phyloP scores from a whole-genome alignment of 2,888 invertebrate genomes.

The Labia minor region DNA sequence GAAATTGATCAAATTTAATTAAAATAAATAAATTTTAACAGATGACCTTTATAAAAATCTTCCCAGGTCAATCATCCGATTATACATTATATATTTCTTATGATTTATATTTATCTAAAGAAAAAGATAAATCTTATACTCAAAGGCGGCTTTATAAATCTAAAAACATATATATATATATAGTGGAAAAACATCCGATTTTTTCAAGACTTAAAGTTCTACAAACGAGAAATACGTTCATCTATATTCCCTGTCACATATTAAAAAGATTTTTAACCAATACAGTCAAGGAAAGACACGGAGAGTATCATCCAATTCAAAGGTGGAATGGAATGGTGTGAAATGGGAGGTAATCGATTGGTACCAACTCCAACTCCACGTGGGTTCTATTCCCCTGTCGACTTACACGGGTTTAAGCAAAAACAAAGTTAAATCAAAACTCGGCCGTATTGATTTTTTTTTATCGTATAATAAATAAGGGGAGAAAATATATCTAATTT shows the following conservation, averaged over 20 bases:
- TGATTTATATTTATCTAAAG: neutral
- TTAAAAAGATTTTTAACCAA: neutral
- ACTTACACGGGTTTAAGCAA: neutral
- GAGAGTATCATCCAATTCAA: neutral
- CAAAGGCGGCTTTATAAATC: neutral
- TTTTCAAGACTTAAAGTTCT: neutral
- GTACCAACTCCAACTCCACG: neutral
- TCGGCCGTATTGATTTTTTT: neutral
- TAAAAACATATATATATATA: neutral
- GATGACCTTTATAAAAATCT: neutral
- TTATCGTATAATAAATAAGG: too few relatives aligned
- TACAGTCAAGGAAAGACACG: neutral
- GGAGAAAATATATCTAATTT: too few relatives aligned
- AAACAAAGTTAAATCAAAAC: neutral
- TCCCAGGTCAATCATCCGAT: neutral
- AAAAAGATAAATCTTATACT: neutral
- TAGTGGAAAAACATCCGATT: constrained; percentile 1
- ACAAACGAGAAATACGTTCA: constrained; percentile 7
- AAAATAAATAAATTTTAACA: too few relatives aligned
- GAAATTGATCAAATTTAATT: too few relatives aligned
- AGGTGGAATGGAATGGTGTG: neutral
- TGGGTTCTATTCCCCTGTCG: neutral
- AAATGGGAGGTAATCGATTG: neutral
- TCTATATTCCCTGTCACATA: constrained; percentile 13
- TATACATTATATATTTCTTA: neutral